Conservation (phyloP, 2,113 vertebrate genomes). For the Corythoichthys haematopterus region DNA sequence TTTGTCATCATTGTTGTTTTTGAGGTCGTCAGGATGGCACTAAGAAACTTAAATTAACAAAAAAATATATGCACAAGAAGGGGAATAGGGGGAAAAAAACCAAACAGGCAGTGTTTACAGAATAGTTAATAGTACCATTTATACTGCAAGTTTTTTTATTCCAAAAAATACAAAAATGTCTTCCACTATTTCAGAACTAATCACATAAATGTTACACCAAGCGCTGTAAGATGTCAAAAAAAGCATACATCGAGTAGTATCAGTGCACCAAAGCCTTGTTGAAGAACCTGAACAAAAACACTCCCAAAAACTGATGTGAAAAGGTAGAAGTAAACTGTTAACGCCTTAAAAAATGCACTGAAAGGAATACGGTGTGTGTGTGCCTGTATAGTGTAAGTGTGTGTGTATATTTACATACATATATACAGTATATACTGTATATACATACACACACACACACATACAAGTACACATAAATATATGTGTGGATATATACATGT, state of each 20-base stretch:
- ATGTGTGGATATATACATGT: not conserved
- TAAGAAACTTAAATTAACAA: constrained; percentile 38
- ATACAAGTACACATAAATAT: not conserved
- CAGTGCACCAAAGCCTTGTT: constrained; percentile 78
- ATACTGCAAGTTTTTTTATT: constrained; percentile 69
- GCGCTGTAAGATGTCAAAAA: constrained; percentile 70
- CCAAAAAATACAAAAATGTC: constrained; percentile 71
- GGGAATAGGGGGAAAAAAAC: constrained; percentile 50
- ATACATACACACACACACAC: not conserved
- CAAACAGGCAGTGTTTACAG: constrained; percentile 78
- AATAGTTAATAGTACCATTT: constrained; percentile 77
- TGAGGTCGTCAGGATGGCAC: constrained; percentile 80
- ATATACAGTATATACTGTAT: too few species aligned
- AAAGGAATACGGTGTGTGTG: constrained; percentile 50
- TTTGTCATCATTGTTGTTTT: constrained; percentile 18
- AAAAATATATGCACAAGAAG: constrained; percentile 43
- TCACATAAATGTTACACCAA: constrained; percentile 76
- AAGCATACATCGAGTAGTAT: constrained; percentile 67
- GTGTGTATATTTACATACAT: not conserved
- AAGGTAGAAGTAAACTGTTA: constrained; percentile 44
- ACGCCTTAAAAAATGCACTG: constrained; percentile 67
- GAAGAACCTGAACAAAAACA: constrained; percentile 71
- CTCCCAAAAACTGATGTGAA: constrained; percentile 69
- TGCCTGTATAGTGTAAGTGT: not conserved
- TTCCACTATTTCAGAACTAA: constrained; percentile 74